phyloP scores from a whole-genome alignment of 2,113 vertebrate genomes.

The Pterocles burchelli region DNA sequence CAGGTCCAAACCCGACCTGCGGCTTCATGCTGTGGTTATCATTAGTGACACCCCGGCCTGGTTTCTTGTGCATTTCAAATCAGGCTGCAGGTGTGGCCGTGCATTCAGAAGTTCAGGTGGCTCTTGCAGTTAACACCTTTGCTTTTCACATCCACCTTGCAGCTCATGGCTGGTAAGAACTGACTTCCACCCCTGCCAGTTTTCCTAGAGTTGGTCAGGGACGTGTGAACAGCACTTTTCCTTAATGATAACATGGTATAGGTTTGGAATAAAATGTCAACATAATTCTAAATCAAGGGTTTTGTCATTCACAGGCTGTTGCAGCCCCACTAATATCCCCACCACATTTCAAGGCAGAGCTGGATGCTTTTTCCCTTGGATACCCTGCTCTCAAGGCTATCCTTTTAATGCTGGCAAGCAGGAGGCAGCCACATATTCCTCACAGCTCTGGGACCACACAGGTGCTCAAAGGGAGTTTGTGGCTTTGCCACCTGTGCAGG shows the following conservation, averaged over 20 bases:
- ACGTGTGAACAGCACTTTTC: rapidly evolving
- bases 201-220: background rate
- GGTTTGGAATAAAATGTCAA: background rate
- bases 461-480: rapidly evolving
- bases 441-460: background rate
- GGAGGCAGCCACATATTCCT: background rate
- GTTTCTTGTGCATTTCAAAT: rapidly evolving
- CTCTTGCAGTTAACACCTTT: background rate
- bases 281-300: background rate
- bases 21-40: background rate
- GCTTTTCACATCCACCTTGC: background rate
- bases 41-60: background rate
- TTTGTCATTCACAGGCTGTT: background rate
- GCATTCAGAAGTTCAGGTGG: background rate
- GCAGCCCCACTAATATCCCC: background rate
- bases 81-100: rapidly evolving
- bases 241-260: background rate
- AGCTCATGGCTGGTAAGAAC: background rate
- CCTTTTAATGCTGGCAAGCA: background rate
- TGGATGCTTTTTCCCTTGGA: background rate
- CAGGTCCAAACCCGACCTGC: background rate
- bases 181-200: background rate
- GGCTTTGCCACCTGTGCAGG: background rate
- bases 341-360: background rate
- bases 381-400: background rate